phyloP scores from a whole-genome alignment of 2,113 vertebrate species.

The Caranx ignobilis region DNA sequence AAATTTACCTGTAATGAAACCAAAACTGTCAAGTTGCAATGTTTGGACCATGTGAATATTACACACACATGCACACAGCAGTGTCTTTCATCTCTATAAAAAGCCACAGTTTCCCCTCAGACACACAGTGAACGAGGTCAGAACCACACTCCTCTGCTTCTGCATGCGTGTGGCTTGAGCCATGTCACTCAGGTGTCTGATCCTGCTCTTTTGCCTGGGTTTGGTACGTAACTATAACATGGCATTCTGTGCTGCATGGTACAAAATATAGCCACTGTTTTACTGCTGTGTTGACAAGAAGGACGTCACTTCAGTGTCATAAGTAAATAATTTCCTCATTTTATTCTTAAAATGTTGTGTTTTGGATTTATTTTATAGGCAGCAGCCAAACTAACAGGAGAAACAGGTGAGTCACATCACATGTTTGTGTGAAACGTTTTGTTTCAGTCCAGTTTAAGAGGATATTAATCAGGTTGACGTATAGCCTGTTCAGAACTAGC shows the following conservation, averaged over 20 bases:
- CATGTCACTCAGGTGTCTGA: constrained; percentile 38
- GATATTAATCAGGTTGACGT: too few species aligned
- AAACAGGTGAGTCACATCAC: constrained; percentile 54
- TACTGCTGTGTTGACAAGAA: background rate
- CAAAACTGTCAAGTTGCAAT: background rate
- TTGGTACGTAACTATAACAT: constrained; percentile 37
- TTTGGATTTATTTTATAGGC: constrained; percentile 27
- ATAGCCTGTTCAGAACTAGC: too few species aligned
- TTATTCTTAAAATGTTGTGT: background rate
- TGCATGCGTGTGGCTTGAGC: background rate
- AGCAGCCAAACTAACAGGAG: constrained; percentile 52
- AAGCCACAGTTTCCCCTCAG: background rate
- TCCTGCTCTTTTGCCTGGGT: constrained; percentile 37
- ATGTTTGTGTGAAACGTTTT: too few species aligned
- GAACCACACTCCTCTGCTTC: background rate
- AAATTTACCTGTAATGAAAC: too few species aligned
- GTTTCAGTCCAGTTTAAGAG: background rate
- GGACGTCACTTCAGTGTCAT: too few species aligned
- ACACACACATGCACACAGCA: background rate
- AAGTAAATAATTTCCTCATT: background rate
- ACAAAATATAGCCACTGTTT: background rate
- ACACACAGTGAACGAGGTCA: background rate
- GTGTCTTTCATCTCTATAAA: background rate
- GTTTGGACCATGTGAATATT: background rate
- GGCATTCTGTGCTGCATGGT: background rate